phyloP scores from a whole-genome alignment of 2,113 vertebrate species.

The Struthidea cinerea region DNA sequence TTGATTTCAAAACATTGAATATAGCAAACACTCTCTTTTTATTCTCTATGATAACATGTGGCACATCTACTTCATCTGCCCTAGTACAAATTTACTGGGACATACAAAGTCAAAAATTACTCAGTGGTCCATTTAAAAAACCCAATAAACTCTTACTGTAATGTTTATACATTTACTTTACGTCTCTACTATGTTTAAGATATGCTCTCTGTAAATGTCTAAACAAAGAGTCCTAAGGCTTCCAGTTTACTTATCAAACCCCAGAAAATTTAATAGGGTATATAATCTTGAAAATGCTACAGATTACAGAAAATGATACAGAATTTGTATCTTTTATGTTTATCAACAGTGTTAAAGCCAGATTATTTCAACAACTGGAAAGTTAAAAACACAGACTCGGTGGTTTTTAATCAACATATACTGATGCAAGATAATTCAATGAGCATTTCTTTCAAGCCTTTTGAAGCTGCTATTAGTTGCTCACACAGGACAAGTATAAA shows the following conservation, averaged over 20 bases:
- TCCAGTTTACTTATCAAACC: not conserved
- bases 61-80: slow-evolving; percentile 68
- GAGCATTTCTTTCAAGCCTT: not conserved
- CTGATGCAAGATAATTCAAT: not conserved
- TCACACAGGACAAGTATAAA: not conserved
- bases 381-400: not conserved
- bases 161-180: not conserved
- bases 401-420: not conserved
- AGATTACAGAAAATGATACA: not conserved
- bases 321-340: not conserved
- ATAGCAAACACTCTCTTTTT: slow-evolving; percentile 46
- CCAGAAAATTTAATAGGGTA: not conserved
- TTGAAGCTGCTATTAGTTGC: not conserved
- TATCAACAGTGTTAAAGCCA: not conserved
- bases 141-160: not conserved
- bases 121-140: not conserved
- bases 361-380: not conserved
- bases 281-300: not conserved
- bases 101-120: slow-evolving; percentile 58
- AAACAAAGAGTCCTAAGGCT: slow-evolving; percentile 8
- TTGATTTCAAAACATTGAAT: slow-evolving; percentile 43
- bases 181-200: not conserved
- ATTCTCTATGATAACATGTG: slow-evolving; percentile 56
- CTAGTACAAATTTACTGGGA: slow-evolving; percentile 61
- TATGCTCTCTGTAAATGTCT: not conserved